Percentiles rank a stretch among this genome's conserved stretches.
Evolutionary conservation across 53 echinoderm and acorn worm species (phyloP).

Genomic region (Holothuria scabra): DNA sequence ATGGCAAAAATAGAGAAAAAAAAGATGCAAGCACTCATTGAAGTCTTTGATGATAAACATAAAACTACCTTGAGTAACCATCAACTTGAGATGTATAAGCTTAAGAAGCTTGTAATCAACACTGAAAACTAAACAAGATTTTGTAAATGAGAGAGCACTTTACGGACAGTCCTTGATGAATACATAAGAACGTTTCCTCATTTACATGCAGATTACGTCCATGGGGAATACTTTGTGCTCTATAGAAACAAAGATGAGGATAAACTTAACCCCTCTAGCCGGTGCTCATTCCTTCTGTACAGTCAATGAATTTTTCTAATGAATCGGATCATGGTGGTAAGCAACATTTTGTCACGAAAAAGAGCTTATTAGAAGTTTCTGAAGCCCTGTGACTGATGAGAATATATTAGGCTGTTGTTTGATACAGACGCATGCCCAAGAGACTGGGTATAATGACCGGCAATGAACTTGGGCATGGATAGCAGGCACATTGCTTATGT

Average conservation of each 20-base stretch:
- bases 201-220: constrained; percentile 53
- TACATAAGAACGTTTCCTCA: constrained; percentile 25
- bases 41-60: constrained; percentile 3
- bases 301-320: constrained; percentile 53
- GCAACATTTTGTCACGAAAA: constrained; percentile 38
- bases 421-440: constrained; percentile 53
- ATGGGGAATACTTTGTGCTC: constrained; percentile 22
- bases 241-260: constrained; percentile 11
- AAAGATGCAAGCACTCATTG: constrained; percentile 2
- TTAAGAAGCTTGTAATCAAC: constrained; percentile 40
- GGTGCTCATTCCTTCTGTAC: constrained; percentile 21
- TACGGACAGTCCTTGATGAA: constrained; percentile 37
- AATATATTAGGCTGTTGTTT: constrained; percentile 53
- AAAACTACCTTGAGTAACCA: constrained; percentile 26
- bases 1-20: no score
- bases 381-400: constrained; percentile 43
- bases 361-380: constrained; percentile 40
- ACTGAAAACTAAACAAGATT: constrained; percentile 42
- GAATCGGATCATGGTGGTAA: constrained; percentile 44
- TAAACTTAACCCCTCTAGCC: constrained; percentile 46
- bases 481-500: constrained; percentile 35
- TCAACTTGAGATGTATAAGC: background rate
- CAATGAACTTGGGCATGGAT: constrained; percentile 54
- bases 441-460: constrained; percentile 54
- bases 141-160: constrained; percentile 29